Evolutionary conservation across 2,797 vertebrate species (phyloP).

Genomic region (Cyprinella venusta): DNA sequence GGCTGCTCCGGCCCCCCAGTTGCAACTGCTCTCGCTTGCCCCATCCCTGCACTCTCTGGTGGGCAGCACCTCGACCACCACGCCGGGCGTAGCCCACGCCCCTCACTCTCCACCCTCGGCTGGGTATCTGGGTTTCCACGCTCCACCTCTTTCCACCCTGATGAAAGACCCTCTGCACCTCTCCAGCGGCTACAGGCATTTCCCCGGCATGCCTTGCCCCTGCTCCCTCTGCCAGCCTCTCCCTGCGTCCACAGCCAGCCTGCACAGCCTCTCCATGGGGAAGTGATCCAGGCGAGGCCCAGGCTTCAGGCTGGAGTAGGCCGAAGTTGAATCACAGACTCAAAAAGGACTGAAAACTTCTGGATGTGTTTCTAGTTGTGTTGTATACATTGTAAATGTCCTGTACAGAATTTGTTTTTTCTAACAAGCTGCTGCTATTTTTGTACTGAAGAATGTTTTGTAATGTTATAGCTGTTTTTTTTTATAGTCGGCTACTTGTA

Average conservation of each 20-base stretch:
- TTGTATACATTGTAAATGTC: slow-evolving; percentile 68
- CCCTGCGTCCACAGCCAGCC: slow-evolving; percentile 71
- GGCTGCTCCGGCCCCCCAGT: slow-evolving; percentile 63
- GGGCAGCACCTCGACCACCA: slow-evolving; percentile 59
- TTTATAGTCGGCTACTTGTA: slow-evolving; percentile 44
- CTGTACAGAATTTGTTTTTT: slow-evolving; percentile 64
- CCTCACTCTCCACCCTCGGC: slow-evolving; percentile 75
- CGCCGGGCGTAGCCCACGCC: slow-evolving; percentile 58
- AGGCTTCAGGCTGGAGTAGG: slow-evolving; percentile 53
- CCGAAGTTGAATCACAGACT: slow-evolving; percentile 35
- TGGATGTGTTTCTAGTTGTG: slow-evolving; percentile 36
- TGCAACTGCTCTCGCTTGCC: slow-evolving; percentile 76
- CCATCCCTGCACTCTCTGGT: slow-evolving; percentile 78
- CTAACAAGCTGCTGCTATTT: slow-evolving; percentile 72
- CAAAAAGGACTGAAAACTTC: slow-evolving; percentile 13
- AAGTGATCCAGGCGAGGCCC: slow-evolving; percentile 70
- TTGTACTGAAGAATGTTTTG: slow-evolving; percentile 55
- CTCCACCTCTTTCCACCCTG: slow-evolving; percentile 72
- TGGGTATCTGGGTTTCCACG: slow-evolving; percentile 75
- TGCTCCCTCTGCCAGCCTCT: slow-evolving; percentile 81
- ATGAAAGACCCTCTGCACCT: slow-evolving; percentile 77
- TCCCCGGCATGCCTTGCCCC: slow-evolving; percentile 81
- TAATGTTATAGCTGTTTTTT: neutral
- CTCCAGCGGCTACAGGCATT: slow-evolving; percentile 77
- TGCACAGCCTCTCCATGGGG: slow-evolving; percentile 77